Base-by-base conservation (phyloP, 2,113 vertebrate genomes). In the Chauna torquata region DNA sequence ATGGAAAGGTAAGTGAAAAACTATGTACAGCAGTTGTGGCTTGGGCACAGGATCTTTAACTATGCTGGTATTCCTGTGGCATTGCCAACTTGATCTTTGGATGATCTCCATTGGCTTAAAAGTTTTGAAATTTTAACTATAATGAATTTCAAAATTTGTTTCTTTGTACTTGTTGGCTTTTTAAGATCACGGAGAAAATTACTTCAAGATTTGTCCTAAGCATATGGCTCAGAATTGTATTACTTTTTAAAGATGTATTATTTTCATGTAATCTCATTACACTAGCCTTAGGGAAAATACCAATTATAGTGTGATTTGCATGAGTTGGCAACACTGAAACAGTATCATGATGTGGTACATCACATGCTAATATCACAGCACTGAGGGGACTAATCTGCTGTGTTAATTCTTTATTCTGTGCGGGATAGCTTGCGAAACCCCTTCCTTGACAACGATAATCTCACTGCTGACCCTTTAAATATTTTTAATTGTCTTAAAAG, bases 281-380 rank as follows among this genome's bases (percentile, higher is more conserved):
- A 72, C 65, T 49, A 76, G 87, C 96, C 95, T 90, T 66, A 92
- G 94, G 96, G 96, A 96, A 96, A 96, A 96, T 94, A 90, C 90
- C 92, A 95, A 92, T 97, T 97, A 96, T 96, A 90, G 90, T 86
- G 82, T 94, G 96, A 96, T 96, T 96, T 96, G 96, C 96, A 92
- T 95, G 92, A 97, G 93, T 27, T 96, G 90, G 90, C 90, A 96
- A 90, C 66, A 27, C 78, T 91, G 86, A 86, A 92, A 69, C 19
- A 18, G 79, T 75, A 82, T 61, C 1, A 2, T 80, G 75, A 57
- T 84, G 55, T 3, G 2, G 65, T 5, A 5, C 93, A 92, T 96
- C 91, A 86, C 72, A 82, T 90, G 70, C 76, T 97, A 83, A 68
- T 81, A 96, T 96, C 58, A 3, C 76, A 90, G 82, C 55, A 50